Conservation (phyloP, 2,113 vertebrate genomes). For the Eubucco bourcierii region DNA sequence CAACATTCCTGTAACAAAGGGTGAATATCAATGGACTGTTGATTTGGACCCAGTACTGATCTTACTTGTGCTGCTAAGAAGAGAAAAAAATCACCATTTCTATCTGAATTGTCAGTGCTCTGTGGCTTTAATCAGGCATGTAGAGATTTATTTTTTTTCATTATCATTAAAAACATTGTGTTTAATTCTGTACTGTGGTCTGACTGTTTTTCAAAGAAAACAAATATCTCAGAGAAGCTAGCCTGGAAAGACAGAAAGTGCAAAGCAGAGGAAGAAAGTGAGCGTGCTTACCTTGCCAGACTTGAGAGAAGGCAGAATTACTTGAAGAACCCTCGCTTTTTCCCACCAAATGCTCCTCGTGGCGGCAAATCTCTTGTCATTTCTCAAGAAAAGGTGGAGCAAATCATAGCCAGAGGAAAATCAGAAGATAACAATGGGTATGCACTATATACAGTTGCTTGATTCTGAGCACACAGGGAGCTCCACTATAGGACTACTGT, state of each 20-base stretch:
- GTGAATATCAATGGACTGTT: not conserved
- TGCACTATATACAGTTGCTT: not conserved
- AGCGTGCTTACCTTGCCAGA: constrained; percentile 56
- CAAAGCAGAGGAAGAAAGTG: constrained; percentile 49
- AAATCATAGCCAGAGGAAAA: not conserved
- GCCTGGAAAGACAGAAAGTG: constrained; percentile 58
- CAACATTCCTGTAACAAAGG: not conserved
- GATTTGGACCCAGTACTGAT: not conserved
- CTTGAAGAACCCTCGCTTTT: constrained; percentile 88
- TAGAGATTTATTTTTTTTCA: not conserved
- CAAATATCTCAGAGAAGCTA: constrained; percentile 4
- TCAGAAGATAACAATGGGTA: constrained; percentile 72
- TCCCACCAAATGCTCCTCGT: constrained; percentile 71
- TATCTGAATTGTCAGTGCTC: not conserved
- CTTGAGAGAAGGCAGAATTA: constrained; percentile 76
- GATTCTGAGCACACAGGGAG: not conserved
- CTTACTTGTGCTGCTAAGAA: not conserved
- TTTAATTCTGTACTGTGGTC: not conserved
- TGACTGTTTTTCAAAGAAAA: constrained; percentile 64
- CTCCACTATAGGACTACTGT: not conserved
- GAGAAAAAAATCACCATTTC: not conserved
- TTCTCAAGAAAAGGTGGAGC: constrained; percentile 60
- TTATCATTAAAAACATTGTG: not conserved
- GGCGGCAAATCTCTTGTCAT: constrained; percentile 83
- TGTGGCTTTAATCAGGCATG: not conserved